These are phyloP conservation scores for Dilophus febrilis DNA, from an alignment of 2,888 invertebrate genomes.

Conservation along the genomic window DNA sequence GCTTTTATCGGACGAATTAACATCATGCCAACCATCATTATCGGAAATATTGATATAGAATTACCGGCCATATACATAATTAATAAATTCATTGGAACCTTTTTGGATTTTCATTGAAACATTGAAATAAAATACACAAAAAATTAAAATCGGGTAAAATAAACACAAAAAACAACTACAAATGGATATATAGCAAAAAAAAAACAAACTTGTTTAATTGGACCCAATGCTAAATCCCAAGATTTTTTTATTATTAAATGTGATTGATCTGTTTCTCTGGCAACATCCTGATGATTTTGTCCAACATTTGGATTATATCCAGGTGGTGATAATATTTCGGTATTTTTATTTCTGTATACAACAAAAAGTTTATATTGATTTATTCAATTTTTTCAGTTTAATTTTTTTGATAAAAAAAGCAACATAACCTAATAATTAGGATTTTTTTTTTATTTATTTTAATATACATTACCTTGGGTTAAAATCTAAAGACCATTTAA, in stretches of 20 bases:
- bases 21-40: slow-evolving; percentile 99
- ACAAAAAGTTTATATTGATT: slow-evolving; percentile 1
- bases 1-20: slow-evolving; percentile 93
- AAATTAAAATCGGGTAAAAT: too few species aligned
- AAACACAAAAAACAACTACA: too few species aligned
- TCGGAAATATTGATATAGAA: slow-evolving; percentile 97
- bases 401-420: slow-evolving; percentile 6
- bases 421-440: slow-evolving; percentile 12
- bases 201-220: slow-evolving; percentile 60
- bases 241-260: slow-evolving; percentile 82
- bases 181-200: background rate
- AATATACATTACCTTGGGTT: slow-evolving; percentile 37
- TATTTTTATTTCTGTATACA: slow-evolving; percentile 19
- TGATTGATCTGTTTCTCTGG: slow-evolving; percentile 67
- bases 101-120: too few species aligned
- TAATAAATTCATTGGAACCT: slow-evolving; percentile 92
- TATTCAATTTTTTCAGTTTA: background rate
- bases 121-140: too few species aligned
- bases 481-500: slow-evolving; percentile 48
- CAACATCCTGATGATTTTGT: slow-evolving; percentile 57
- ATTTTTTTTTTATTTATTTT: too few species aligned
- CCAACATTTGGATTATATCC: slow-evolving; percentile 63
- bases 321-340: slow-evolving; percentile 60
- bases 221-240: slow-evolving; percentile 92
- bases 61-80: slow-evolving; percentile 99